Evolutionary conservation across 2,888 invertebrate species (phyloP), one percentile per base, ranked within the genome.

Genomic region (Gymnocheta viridis): DNA sequence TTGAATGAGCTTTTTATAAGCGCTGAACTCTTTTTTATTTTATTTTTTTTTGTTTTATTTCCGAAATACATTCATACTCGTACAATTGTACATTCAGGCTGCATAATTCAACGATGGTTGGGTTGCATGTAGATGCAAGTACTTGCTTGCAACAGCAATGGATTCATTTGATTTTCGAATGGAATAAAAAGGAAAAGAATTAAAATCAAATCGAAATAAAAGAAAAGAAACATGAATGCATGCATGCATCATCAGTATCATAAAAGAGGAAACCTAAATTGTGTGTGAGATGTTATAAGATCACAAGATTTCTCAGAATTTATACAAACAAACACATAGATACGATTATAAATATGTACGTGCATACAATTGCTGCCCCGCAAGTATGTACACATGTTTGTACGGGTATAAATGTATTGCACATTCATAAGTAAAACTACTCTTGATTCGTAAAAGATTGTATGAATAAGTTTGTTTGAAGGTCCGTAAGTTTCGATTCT

Each of bases 241-340:
- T 76, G 67, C 81, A 82, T 82, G 81, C 74, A 69, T 82, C 81
- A 76, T 76, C 72, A 77, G 66, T 69, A 84, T 81, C 77, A 81
- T 78, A 70, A 80, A 84, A 76, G 84, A 81, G 84, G 84, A 84
- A 84, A 84, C 84, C 84, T 41, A 78, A 81, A 84, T 84, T 84
- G 84, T 84, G 77, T 84, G 84, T 84, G 84, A 84, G 84, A 84
- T 84, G 84, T 84, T 84, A 84, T 78, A 84, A 84, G 84, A 84
- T 84, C 84, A 84, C 64, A 84, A 84, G 81, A 84, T 84, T 84
- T 84, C 84, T 84, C 56, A 81, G 84, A 84, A 84, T 84, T 84
- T 88, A 87, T 87, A 88, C 88, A 89, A 81, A 87, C n/a, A 62
- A 6, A n/a, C 80, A 76, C 85, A 85, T 73, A 85, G 84, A 88